Base-by-base conservation (phyloP, 2,888 invertebrate species). In the Eupithecia centaureata region DNA sequence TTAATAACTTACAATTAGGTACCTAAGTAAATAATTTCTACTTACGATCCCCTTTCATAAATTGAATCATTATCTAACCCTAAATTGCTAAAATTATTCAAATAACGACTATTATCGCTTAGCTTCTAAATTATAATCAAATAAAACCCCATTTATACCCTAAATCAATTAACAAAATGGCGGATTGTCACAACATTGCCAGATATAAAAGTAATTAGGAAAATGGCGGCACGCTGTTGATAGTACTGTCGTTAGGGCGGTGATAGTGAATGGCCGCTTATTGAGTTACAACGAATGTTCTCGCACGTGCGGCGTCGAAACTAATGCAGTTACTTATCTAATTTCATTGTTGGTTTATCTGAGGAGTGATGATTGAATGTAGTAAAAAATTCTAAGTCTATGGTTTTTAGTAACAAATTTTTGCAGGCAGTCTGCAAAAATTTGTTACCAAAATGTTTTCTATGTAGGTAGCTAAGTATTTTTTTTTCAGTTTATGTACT, bases 151-250 rank as follows among this genome's bases (percentile, higher is more conserved):
- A 52, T 27, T 27, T 52, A 18, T 27, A 25, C 52, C 27, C 52
- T 27, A 52, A 52, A 27, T 52, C 52, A 27, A 52, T 52, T 52
- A 52, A 15, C 52, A 52, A 52, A 52, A 52, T 47, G 22, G 47
- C 47, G 47, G 22, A 12, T 22, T 22, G 22, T 47, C 47, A 22
- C 47, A 47, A 47, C 12, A 47, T 47, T 47, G 47, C 47, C 47
- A 47, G 47, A 22, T 47, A 42, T 8, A n/a, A 47, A 22, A 47
- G 47, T 47, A 47, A 47, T 47, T 47, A 47, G 18, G 47, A 12
- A 47, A n/a, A 47, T 47, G 47, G 18, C 42, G 42, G 18, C 13
- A 25, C 13, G 22, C 13, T 52, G 52, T 52, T 52, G 52, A 52
- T 52, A 52, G 27, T 52, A 52, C 25, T 15, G 27, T 27, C 52